Evolutionary conservation across 2,888 invertebrate genomes (phyloP).

Genomic region (Phragmatobia fuliginosa): DNA sequence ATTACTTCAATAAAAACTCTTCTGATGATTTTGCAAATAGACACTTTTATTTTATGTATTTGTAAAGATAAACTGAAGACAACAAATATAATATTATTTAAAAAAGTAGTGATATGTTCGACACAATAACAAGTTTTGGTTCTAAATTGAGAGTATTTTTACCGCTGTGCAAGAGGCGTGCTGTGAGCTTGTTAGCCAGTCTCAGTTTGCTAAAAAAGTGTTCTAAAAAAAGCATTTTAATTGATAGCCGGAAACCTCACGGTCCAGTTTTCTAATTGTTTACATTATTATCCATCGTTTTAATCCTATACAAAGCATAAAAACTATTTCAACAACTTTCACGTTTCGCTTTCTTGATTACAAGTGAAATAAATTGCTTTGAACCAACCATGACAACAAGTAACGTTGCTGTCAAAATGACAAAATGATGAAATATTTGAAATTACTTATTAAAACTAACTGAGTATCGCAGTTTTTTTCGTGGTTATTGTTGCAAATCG

Average conservation of each 20-base stretch:
- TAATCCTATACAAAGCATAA: conserved; percentile 11
- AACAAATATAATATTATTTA: background rate
- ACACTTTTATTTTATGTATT: too few species aligned
- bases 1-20: too few species aligned
- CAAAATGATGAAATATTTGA: background rate
- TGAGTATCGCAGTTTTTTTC: too few species aligned
- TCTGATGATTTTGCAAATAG: too few species aligned
- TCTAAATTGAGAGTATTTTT: background rate
- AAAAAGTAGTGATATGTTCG: background rate
- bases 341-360: conserved; percentile 17
- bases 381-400: background rate
- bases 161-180: background rate
- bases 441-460: too few species aligned
- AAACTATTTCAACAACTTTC: conserved; percentile 14
- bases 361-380: conserved; percentile 5
- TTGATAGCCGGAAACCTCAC: conserved; percentile 7
- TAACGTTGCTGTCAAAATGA: background rate
- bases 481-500: too few species aligned
- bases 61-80: too few species aligned
- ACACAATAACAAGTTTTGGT: background rate
- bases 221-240: background rate
- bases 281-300: conserved; percentile 9
- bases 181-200: background rate
- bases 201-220: background rate
- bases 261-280: conserved; percentile 15